Conservation (phyloP, 2,113 vertebrate genomes). For the Gymnogyps californianus region DNA sequence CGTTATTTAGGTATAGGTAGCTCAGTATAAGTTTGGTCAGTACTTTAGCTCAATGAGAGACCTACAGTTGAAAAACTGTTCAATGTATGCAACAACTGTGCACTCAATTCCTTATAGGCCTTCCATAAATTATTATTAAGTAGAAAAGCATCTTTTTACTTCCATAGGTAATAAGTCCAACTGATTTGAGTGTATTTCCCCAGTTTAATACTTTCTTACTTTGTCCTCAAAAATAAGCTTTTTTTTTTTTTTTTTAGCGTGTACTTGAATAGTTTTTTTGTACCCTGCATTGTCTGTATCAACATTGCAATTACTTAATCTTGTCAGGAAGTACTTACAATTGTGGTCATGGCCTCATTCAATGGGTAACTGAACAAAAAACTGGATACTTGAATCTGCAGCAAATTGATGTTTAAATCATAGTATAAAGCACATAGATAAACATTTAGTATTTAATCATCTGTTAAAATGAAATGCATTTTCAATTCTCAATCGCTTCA, state of each 20-base stretch:
- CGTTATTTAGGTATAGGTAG: not conserved
- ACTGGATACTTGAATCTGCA: not conserved
- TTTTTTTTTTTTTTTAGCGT: not conserved
- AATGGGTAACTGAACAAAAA: constrained; percentile 40
- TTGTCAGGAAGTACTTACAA: constrained; percentile 24
- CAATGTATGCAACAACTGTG: not conserved
- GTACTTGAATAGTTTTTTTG: not conserved
- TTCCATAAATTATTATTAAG: not conserved
- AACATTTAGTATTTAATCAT: constrained; percentile 62
- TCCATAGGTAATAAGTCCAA: not conserved
- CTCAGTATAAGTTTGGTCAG: not conserved
- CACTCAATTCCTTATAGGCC: not conserved
- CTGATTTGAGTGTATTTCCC: not conserved
- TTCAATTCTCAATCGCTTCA: constrained; percentile 7
- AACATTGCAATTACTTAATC: constrained; percentile 38
- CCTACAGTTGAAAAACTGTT: not conserved
- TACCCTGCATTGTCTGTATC: not conserved
- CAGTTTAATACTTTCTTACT: not conserved
- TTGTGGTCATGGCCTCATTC: constrained; percentile 55
- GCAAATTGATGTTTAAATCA: constrained; percentile 47
- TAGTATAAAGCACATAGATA: constrained; percentile 59
- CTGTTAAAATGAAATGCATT: constrained; percentile 64
- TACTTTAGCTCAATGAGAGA: not conserved
- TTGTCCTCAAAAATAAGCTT: not conserved
- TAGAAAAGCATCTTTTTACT: not conserved